These are phyloP conservation scores for Chelonus formosanus DNA, from an alignment of 2,888 invertebrate genomes.

Conservation along the genomic window DNA sequence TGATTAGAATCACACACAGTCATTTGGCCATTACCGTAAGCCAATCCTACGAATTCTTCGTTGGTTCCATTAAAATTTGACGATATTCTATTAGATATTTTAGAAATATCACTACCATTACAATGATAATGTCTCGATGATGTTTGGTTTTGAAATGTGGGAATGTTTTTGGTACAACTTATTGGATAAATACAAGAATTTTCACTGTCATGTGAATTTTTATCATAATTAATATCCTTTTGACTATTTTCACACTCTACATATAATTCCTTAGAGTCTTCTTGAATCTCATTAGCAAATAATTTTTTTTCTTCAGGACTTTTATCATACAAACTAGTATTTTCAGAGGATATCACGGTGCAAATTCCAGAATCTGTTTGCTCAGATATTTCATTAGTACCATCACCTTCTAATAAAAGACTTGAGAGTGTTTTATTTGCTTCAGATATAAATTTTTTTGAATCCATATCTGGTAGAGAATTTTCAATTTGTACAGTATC, in stretches of 20 bases:
- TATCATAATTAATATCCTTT: too few relatives aligned
- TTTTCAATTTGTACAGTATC: conserved; percentile 55
- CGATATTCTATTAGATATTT: conserved; percentile 53
- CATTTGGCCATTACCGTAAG: conserved; percentile 60
- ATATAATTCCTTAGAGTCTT: conserved; percentile 26
- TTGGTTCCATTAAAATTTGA: conserved; percentile 59
- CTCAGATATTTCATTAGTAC: conserved; percentile 71
- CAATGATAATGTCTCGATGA: conserved; percentile 24
- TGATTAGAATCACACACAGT: conserved; percentile 60
- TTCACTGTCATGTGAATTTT: conserved; percentile 17
- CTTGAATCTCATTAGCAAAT: conserved; percentile 55
- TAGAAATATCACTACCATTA: conserved; percentile 41
- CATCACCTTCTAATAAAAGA: conserved; percentile 67
- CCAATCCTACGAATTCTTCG: conserved; percentile 61
- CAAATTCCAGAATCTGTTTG: conserved; percentile 76
- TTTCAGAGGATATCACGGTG: conserved; percentile 70
- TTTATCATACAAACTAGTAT: conserved; percentile 70
- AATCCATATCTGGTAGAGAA: conserved; percentile 60
- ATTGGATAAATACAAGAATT: conserved; percentile 16
- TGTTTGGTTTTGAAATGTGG: conserved; percentile 6
- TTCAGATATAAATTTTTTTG: conserved; percentile 61
- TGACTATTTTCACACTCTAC: too few relatives aligned
- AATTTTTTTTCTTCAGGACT: conserved; percentile 62
- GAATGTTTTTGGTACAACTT: not conserved
- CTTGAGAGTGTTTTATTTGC: conserved; percentile 62